Base-by-base conservation (phyloP, 2,888 invertebrate species). In the Acrobasis repandana region DNA sequence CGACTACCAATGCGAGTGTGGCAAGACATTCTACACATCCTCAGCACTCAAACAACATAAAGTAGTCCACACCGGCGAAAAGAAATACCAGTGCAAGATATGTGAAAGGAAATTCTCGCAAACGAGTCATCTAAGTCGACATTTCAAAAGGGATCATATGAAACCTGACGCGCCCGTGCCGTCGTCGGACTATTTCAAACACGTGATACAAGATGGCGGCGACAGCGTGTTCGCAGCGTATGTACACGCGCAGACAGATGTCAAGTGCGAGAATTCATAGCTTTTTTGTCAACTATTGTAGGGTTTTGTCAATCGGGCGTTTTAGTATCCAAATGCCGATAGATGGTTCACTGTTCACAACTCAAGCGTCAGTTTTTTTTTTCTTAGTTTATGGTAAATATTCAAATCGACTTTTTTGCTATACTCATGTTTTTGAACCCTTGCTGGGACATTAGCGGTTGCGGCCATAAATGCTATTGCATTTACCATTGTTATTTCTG, bases 21-120 rank as follows among this genome's bases (percentile, higher is more conserved):
- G 92, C 6, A 92, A 92, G 61, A 86, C 86, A 0, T 92, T 92
- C 74, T 92, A 89, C 77, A 92, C 92, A 0, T 88, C 90, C 0
- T 91, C 92, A 0, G 86, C 88, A 0, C 64, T 92, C 1, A 92
- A 92, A 71, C 91, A 90, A 67, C 92, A 92, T 64, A 80, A 75
- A 58, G 86, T 90, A 0, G 90, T 91, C 0, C 92, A 92, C 63
- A 90, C 92, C 0, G 92, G 92, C 1, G 87, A 90, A 65, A 90
- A 90, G 65, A 89, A 84, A 52, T 92, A 91, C 68, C 89, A 90
- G 61, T 92, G 92, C 64, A 88, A 85, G 62, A 83, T 90, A 64
- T 92, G 92, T 60, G 85, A 90, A 6, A 76, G 90, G 28, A 90
- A 88, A 62, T 92, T 91, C 72, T 82, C 90, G 0, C 92, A 92